Base-by-base conservation (phyloP, 1,140 invertebrate species). In the Scaptomyza hsui region DNA sequence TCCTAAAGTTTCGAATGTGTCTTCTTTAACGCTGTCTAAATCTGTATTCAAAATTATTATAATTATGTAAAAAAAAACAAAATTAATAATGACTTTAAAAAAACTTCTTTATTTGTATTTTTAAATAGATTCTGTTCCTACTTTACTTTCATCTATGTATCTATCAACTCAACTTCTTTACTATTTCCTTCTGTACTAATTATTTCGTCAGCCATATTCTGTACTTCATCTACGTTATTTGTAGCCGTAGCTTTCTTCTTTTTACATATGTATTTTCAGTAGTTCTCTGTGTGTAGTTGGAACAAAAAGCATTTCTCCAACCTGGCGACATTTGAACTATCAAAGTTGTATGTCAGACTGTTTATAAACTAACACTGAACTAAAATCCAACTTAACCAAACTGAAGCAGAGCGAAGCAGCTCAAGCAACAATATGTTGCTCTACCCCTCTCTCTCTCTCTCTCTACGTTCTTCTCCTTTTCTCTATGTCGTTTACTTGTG, bases 271-370 rank as follows among this genome's bases (percentile, higher is more conserved):
- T 12, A 41, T 57, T 3, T 15, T 15, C 1, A 15, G 42, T 15
- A 19, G 15, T 44, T 44, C 10, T 21, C 12, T 42, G 21, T 19
- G 5, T 32, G 24, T n/a, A 44, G 21, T 16, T 45, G 19, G 26
- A 61, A 44, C 45, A 42, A 49, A 19, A n/a, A 13, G 15, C 42
- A 21, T 41, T 64, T 55, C n/a, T n/a, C n/a, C n/a, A n/a, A 41
- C 45, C 24, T 42, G 48, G 29, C 35, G 73, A 82, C 78, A 70
- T 82, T 81, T 81, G 73, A 82, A 82, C 78, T 73, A 62, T 16
- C 19, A 64, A 82, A 80, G 69, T 70, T 82, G 61, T 70, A 65
- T 81, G 78, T 82, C 78, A 81, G 82, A 78, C 78, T 81, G 78
- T 81, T 82, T 65, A 52, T 57, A 67, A 82, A 64, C 35, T 78